Conservation (phyloP, 1,140 invertebrate species). For the Semibalanus balanoides region DNA sequence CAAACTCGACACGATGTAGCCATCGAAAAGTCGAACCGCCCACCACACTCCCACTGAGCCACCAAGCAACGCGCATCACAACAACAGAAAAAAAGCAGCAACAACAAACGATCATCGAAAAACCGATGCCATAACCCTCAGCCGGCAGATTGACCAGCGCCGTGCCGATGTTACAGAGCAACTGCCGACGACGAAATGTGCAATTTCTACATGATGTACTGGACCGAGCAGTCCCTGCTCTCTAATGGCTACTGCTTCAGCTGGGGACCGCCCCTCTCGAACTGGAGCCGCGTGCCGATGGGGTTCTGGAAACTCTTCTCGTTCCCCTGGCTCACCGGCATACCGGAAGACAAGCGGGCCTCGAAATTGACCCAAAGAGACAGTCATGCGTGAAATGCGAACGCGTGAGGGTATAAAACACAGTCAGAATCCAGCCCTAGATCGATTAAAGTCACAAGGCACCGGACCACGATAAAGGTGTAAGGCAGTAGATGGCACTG, state of each 20-base stretch:
- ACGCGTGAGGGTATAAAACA: background rate
- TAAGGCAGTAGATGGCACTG: too few species aligned
- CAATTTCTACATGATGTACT: conserved; percentile 99
- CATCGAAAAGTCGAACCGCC: too few species aligned
- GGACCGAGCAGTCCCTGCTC: conserved; percentile 63
- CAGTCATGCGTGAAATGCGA: background rate
- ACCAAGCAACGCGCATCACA: too few species aligned
- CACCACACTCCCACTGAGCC: too few species aligned
- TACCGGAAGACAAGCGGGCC: background rate
- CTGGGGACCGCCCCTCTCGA: conserved; percentile 38
- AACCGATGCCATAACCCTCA: too few species aligned
- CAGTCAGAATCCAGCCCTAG: too few species aligned
- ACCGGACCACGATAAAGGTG: too few species aligned
- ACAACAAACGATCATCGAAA: too few species aligned
- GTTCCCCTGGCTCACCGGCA: background rate
- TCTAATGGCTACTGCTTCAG: conserved; percentile 72
- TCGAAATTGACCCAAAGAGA: background rate
- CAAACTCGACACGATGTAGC: too few species aligned
- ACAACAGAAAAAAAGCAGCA: too few species aligned
- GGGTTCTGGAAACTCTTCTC: background rate
- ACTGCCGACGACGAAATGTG: conserved; percentile 98
- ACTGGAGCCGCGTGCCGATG: conserved; percentile 26
- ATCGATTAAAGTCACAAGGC: too few species aligned
- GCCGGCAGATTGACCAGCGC: too few species aligned
- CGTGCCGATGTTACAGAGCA: conserved; percentile 34